A percentile compares a stretch with the other conserved stretches of the same genome.
phyloP scores from a whole-genome alignment of 2,888 invertebrate species.

The Epsilonema sp. region DNA sequence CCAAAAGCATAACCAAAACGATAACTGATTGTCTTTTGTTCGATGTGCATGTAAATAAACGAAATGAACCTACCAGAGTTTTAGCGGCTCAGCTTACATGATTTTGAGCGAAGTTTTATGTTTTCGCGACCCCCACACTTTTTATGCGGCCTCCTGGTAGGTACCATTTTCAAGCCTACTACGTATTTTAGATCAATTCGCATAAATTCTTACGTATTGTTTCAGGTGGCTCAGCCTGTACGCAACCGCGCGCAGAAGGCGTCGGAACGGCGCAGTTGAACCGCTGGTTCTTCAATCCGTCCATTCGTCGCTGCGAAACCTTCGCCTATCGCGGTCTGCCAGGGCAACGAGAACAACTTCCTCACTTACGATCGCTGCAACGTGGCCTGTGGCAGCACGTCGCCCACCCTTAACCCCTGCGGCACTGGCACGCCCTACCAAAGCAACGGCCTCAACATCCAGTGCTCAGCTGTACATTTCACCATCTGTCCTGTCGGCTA shows the following conservation, averaged over 20 bases:
- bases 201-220: no score
- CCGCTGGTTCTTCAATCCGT: neutral
- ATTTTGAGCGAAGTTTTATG: no score
- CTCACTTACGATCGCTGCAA: constrained; percentile 12
- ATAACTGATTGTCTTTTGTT: no score
- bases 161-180: no score
- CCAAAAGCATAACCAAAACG: no score
- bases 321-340: constrained; percentile 6
- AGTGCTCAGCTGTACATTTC: neutral
- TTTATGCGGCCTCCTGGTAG: no score
- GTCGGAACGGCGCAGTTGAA: neutral
- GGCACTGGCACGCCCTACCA: neutral
- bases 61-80: no score
- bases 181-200: no score
- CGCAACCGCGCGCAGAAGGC: neutral
- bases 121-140: no score
- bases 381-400: constrained; percentile 11
- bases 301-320: neutral
- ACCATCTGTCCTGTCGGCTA: constrained; percentile 4
- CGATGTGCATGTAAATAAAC: no score
- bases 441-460: neutral
- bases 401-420: constrained; percentile 3
- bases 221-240: no score
- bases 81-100: no score
- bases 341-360: constrained; percentile 19